A percentile compares a stretch with the other conserved stretches of the same genome.
Evolutionary conservation across 2,113 vertebrate genomes (phyloP).

Genomic region (Phodopus roborovskii): DNA sequence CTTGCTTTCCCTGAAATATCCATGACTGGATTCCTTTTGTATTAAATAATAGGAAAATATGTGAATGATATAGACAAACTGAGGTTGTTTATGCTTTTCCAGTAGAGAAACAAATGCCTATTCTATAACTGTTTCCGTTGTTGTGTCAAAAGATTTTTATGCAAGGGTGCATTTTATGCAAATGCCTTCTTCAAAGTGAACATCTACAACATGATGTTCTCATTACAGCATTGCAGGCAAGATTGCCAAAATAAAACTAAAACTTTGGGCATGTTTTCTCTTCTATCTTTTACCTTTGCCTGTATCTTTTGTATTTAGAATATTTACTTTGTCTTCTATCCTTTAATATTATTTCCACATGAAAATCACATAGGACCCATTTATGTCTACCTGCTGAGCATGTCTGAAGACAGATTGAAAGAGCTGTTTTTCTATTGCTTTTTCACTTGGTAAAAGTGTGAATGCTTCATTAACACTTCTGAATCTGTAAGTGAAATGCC

Average conservation of each 20-base stretch:
- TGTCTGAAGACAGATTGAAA: slow-evolving; percentile 52
- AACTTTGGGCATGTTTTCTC: background rate
- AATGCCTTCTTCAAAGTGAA: slow-evolving; percentile 36
- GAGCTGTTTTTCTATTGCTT: slow-evolving; percentile 40
- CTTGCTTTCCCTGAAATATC: background rate
- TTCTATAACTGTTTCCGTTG: slow-evolving; percentile 43
- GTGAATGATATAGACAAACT: background rate
- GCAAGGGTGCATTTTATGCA: background rate
- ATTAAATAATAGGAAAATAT: background rate
- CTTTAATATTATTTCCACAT: background rate
- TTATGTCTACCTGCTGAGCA: background rate
- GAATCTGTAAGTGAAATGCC: slow-evolving; percentile 57
- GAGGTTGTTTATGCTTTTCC: background rate
- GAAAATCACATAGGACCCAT: background rate
- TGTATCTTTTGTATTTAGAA: background rate
- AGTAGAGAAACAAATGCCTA: background rate
- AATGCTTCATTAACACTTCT: slow-evolving; percentile 71
- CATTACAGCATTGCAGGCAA: background rate
- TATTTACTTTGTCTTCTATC: slow-evolving; percentile 6
- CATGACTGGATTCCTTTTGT: background rate
- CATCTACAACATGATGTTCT: background rate
- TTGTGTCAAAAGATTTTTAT: background rate
- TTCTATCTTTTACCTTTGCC: background rate
- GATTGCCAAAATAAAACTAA: background rate
- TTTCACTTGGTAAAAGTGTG: slow-evolving; percentile 63